Evolutionary conservation across 64 coral and sea anemone species (phyloP), one percentile per base, ranked within the genome.

Genomic region (Montipora efflorescens): DNA sequence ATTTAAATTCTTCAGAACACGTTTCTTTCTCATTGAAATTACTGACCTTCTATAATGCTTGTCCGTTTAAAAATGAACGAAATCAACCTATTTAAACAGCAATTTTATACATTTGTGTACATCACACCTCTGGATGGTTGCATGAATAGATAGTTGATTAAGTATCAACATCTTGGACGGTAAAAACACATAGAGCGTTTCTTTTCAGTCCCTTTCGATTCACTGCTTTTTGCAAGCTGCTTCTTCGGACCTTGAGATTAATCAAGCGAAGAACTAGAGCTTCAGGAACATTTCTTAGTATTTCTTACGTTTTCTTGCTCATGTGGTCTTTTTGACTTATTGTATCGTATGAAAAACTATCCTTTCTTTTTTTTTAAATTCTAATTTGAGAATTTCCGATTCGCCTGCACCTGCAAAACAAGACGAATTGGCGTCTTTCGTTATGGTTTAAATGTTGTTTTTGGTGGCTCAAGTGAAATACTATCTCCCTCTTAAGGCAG

Each of bases 401-500:
- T 64, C 14, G 4, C 11, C 13, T 11, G 11, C 53, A 44, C 12
- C 75, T 47, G 47, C 16, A 78, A 78, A 14, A 49, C 47, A 78
- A 78, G 76, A 78, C 76, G 47, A 78, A 18, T 48, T 8, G 68
- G 68, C 19, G 16, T 4, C 76, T 49, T 49, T 12, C 4, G 44
- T 48, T 78, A 36, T 47, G 76, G 45, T 78, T 15, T 51, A 78
- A 78, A 57, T 5, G 45, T 50, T 47, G 45, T 19, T 78, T 49
- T 49, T 14, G 49, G 47, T 7, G 5, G 44, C 46, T n/a, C 2
- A 1, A 78, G 47, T 19, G 76, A 78, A 48, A 49, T 46, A 49
- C 45, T 78, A 78, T 78, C 76, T 78, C 76, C 44, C 76, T 46
- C 43, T 8, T 77, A 36, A 57, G 13, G 15, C 76, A 78, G 76